Evolutionary conservation across 2,888 invertebrate species (phyloP).

Genomic region (Sussaba pulchella): DNA sequence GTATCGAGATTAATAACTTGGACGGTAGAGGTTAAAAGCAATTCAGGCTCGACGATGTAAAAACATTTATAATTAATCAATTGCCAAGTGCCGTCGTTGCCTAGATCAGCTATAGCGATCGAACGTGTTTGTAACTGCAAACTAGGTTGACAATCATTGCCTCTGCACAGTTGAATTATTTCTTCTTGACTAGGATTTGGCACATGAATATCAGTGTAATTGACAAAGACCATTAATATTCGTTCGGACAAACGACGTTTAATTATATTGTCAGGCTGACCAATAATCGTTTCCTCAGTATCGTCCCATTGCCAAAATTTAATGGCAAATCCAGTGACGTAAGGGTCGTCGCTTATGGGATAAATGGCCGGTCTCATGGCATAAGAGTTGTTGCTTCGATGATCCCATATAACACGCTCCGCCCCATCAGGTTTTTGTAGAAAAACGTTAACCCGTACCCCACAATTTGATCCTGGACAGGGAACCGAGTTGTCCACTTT

Average conservation of each 20-base stretch:
- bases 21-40: slow-evolving; percentile 77
- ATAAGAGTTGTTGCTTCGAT: slow-evolving; percentile 88
- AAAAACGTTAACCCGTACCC: slow-evolving; percentile 84
- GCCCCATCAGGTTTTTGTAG: slow-evolving; percentile 86
- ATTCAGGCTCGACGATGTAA: slow-evolving; percentile 72
- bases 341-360: slow-evolving; percentile 83
- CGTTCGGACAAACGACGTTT: slow-evolving; percentile 87
- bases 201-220: slow-evolving; percentile 90
- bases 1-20: slow-evolving; percentile 80
- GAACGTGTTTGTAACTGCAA: slow-evolving; percentile 90
- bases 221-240: slow-evolving; percentile 92
- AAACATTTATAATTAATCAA: slow-evolving; percentile 88
- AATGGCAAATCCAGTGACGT: slow-evolving; percentile 90
- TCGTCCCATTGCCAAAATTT: slow-evolving; percentile 94
- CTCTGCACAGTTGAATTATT: slow-evolving; percentile 89
- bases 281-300: slow-evolving; percentile 57
- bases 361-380: slow-evolving; percentile 91
- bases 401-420: slow-evolving; percentile 87
- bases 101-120: slow-evolving; percentile 89
- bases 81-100: slow-evolving; percentile 91
- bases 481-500: slow-evolving; percentile 89
- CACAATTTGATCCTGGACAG: slow-evolving; percentile 89
- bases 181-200: slow-evolving; percentile 93
- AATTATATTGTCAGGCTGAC: slow-evolving; percentile 53
- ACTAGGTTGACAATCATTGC: slow-evolving; percentile 89